Base-by-base conservation (phyloP, 2,113 vertebrate genomes). In the Phocoena phocoena region DNA sequence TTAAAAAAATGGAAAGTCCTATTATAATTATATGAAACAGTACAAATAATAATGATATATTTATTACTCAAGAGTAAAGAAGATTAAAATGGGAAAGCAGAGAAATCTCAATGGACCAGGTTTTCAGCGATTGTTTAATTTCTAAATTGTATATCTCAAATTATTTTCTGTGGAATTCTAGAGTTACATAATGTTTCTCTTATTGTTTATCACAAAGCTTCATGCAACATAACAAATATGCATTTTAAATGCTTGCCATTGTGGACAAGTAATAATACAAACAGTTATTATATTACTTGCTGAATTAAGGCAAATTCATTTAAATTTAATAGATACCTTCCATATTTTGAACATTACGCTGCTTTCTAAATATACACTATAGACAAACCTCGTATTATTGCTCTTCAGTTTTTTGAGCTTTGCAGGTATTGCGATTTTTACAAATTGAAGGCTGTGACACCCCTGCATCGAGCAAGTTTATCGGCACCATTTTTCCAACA, bases 221-320 rank as follows among this genome's bases (percentile, higher is more conserved):
- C 6, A 84, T 70, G 10, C 63, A 20, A 33, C 3, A 76, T 41
- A 84, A 36, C 21, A 62, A 41, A 53, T 36, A 41, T 25, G 18
- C n/a, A n/a, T 53, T 95, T 87, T 77, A 89, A 93, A 71, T 89
- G 36, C 53, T 85, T 84, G 85, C 41, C 13, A 17, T n/a, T 76
- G 13, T 93, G n/a, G n/a, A 62, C 28, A 89, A 71, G 17, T 74
- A 82, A 47, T 55, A 60, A 26, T 50, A 28, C 41, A 76, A 58
- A 36, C 20, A 38, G 8, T 87, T 53, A 50, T 83, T 91, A 55
- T 62, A n/a, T 47, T 65, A 53, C 62, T 96, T 70, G 41, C 55
- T 85, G 53, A 70, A 71, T 68, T 60, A 58, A 60, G 25, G 9
- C 36, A 44, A 18, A 44, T 93, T 83, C 11, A 84, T 77, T 85